Evolutionary conservation across 2,113 vertebrate species (phyloP), one percentile per base, ranked within the genome.

Genomic region (Isichthys henryi): DNA sequence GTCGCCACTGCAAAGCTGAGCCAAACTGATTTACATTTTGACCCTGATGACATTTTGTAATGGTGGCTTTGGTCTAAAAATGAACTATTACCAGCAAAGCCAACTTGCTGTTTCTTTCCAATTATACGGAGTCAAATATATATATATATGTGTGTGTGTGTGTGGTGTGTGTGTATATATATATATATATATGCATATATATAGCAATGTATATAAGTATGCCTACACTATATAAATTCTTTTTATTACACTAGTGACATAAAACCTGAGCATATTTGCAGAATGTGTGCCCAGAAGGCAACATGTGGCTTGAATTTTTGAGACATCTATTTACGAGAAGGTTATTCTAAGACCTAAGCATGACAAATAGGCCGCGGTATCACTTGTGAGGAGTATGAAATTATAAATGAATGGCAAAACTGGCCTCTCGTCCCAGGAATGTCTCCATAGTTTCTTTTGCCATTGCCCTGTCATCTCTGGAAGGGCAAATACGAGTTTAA

Each of bases 371-470:
- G 27, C 88, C 89, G 92, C 88, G 39, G 80, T 84, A 84, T 87
- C 86, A 90, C 77, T 82, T 93, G 89, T 91, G 92, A 89, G 90
- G 70, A 8, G 43, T 52, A 48, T 84, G 87, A 21, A 89, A 89
- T 92, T 91, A 89, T 91, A 91, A 92, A 92, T 91, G 91, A 91
- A 43, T 80, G 77, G 82, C 89, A 85, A 90, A 90, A 50, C 58
- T 15, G 11, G 86, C 89, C 90, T 39, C 43, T 85, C 52, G 80
- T 50, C 88, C 19, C 50, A 89, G 31, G 89, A 89, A 86, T 89
- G 90, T 91, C 88, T 70, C 74, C 87, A 91, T 88, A 88, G 87
- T 77, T 88, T 13, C 0, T 43, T 56, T 92, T 91, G 88, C 86
- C 82, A 77, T 84, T 23, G 13, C 21, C 52, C 80, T 74, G 84